Evolutionary conservation across 2,113 vertebrate genomes (phyloP).

Genomic region (human (Homo sapiens)): DNA sequence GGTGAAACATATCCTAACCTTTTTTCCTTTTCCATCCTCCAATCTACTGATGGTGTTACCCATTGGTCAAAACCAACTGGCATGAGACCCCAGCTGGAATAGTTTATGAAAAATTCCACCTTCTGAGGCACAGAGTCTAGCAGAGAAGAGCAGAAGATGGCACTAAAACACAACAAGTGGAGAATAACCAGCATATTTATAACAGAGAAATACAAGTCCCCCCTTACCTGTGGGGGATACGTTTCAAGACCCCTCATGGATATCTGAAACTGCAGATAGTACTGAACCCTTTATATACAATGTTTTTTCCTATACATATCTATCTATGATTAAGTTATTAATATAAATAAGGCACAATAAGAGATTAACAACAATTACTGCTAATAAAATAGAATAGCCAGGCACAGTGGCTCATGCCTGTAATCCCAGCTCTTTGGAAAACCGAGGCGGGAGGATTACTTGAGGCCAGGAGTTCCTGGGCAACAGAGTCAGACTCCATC

Average conservation of each 20-base stretch:
- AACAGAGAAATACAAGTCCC: not conserved
- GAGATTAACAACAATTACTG: not conserved
- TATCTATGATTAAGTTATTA: not conserved
- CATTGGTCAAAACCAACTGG: not conserved
- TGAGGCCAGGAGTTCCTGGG: too few species aligned
- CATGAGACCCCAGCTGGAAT: not conserved
- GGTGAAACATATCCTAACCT: not conserved
- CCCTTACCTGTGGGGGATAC: not conserved
- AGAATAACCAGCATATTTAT: not conserved
- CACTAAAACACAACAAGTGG: not conserved
- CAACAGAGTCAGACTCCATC: too few species aligned
- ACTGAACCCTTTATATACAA: not conserved
- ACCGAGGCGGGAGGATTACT: too few species aligned
- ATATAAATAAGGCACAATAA: not conserved
- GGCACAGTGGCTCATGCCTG: too few species aligned
- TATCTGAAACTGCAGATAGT: not conserved
- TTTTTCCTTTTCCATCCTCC: not conserved
- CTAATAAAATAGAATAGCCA: not conserved
- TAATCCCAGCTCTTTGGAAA: too few species aligned
- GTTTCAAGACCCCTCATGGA: not conserved
- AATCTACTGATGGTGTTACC: not conserved
- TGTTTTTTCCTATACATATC: not conserved
- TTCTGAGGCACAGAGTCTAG: not conserved
- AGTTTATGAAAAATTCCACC: not conserved
- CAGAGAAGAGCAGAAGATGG: not conserved